Evolutionary conservation across 1,140 invertebrate genomes (phyloP).

Genomic region (Lycorma delicatula): DNA sequence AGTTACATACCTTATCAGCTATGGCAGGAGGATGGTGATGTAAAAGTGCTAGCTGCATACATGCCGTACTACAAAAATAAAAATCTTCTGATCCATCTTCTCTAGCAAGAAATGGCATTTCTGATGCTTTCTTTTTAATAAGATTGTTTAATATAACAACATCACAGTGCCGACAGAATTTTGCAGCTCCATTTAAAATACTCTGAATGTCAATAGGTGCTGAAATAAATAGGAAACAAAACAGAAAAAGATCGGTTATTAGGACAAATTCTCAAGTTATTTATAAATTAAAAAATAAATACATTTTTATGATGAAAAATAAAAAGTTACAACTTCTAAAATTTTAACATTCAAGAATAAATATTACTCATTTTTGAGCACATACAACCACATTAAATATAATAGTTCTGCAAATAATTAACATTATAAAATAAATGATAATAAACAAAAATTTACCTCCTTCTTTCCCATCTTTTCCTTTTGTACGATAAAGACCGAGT

Average conservation of each 20-base stretch:
- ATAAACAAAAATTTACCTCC: conserved; percentile 51
- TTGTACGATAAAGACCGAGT: conserved; percentile 66
- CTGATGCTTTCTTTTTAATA: conserved; percentile 69
- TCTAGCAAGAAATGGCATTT: conserved; percentile 61
- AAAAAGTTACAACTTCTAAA: background rate
- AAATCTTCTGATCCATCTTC: conserved; percentile 60
- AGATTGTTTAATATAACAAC: conserved; percentile 75
- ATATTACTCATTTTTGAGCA: conserved; percentile 5
- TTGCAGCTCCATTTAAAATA: conserved; percentile 76
- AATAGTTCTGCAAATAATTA: no score
- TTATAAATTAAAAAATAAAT: no score
- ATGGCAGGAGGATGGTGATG: conserved; percentile 40
- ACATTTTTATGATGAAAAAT: no score
- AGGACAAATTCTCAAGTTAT: background rate
- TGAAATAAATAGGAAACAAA: no score
- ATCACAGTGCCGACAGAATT: conserved; percentile 87
- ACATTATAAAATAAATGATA: no score
- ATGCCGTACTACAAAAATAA: conserved; percentile 75
- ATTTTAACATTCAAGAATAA: conserved; percentile 11
- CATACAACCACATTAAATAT: no score
- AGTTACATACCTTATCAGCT: no score
- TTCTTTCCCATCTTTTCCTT: conserved; percentile 77
- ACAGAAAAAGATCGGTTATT: background rate
- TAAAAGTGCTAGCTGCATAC: conserved; percentile 67
- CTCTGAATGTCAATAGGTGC: conserved; percentile 80